Evolutionary conservation across 1,140 invertebrate genomes (phyloP), one percentile per base, ranked within the genome.

Genomic region (Philotrypesis tridentata): DNA sequence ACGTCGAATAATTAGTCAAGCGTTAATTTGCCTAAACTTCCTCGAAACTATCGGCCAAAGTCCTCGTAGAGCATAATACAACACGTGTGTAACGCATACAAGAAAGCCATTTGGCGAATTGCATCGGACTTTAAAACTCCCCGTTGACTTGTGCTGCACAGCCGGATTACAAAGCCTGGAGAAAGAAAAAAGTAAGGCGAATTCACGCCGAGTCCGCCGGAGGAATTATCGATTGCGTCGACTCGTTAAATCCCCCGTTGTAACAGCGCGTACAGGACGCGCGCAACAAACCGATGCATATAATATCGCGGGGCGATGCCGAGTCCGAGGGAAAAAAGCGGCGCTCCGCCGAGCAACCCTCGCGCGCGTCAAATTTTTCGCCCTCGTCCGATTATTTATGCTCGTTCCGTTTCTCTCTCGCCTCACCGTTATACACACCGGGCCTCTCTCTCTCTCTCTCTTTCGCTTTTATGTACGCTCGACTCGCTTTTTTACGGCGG

Each of bases 371-470:
- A 43, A 40, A 5, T 55, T 73, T 29, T 55, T 73, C 43, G 48
- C 48, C 29, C 37, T 48, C 43, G 43, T 27, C 25, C 71, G 71
- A 73, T 73, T 73, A 55, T 55, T n/a, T n/a, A n/a, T n/a, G n/a
- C n/a, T n/a, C n/a, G n/a, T n/a, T n/a, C n/a, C n/a, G n/a, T n/a
- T n/a, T n/a, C n/a, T n/a, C n/a, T n/a, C n/a, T n/a, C n/a, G n/a
- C n/a, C n/a, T n/a, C n/a, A n/a, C n/a, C n/a, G n/a, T n/a, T n/a
- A n/a, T n/a, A n/a, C n/a, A n/a, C n/a, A n/a, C n/a, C n/a, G n/a
- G n/a, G n/a, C n/a, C 40, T 73, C 25, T 21, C 12, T 55, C 43
- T 48, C 21, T 6, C 12, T 60, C 79, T 40, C 65, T 72, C 37
- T 80, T 60, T 37, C 23, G 43, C 67, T 0, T 71, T 27, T n/a